Evolutionary conservation across 2,113 vertebrate species (phyloP).

Genomic region (Oreochromis aureus): DNA sequence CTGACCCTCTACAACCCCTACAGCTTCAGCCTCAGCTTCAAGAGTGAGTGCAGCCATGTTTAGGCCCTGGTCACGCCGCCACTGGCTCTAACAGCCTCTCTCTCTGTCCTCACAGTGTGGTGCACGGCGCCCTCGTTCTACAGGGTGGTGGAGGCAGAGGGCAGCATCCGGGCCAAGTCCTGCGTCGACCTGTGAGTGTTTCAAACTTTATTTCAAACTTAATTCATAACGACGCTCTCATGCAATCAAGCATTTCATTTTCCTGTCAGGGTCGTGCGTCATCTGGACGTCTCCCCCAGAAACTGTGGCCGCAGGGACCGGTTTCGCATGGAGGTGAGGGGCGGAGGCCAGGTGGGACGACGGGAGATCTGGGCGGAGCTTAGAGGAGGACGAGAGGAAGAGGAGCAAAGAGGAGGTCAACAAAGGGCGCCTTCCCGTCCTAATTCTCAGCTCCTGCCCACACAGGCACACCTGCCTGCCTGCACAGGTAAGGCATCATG

Average conservation of each 20-base stretch:
- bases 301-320: constrained; percentile 19
- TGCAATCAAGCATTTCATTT: neutral
- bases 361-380: constrained; percentile 32
- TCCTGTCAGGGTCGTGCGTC: constrained; percentile 19
- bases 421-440: neutral
- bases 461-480: neutral
- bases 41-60: neutral
- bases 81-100: rapidly evolving
- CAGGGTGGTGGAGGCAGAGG: constrained; percentile 25
- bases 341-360: constrained; percentile 6
- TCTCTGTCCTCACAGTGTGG: neutral
- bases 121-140: constrained; percentile 19
- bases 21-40: constrained; percentile 10
- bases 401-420: neutral
- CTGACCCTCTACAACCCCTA: constrained; percentile 27
- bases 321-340: constrained; percentile 22
- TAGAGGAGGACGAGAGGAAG: neutral
- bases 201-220: neutral
- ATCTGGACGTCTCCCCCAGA: neutral
- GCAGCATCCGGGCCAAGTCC: neutral
- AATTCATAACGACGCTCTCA: neutral
- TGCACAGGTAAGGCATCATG: neutral
- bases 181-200: constrained; percentile 10
- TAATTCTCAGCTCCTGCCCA: neutral
- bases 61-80: no score